Conservation (phyloP, 1,140 invertebrate species). For the fruit fly (Drosophila melanogaster) region DNA sequence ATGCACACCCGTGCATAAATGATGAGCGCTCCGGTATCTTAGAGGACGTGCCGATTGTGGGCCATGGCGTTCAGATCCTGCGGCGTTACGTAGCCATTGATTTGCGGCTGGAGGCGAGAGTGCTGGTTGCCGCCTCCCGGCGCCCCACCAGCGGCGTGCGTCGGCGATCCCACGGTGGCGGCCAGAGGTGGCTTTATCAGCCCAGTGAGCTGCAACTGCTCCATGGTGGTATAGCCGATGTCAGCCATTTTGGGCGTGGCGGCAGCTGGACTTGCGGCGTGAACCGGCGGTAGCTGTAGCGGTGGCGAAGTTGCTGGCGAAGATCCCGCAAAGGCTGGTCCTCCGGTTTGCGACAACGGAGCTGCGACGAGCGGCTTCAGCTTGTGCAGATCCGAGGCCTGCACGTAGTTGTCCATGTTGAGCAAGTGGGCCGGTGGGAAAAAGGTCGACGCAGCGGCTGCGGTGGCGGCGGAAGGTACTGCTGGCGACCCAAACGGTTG, state of each 20-base stretch:
- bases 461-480: neutral
- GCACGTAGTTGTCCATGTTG: conserved; percentile 63
- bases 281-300: conserved; percentile 1
- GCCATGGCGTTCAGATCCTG: conserved; percentile 68
- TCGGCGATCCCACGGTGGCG: conserved; percentile 5
- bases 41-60: conserved; percentile 70
- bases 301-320: neutral
- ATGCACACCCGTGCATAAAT: neutral
- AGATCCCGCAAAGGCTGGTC: conserved; percentile 1
- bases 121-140: conserved; percentile 1
- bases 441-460: conserved; percentile 13
- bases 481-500: neutral
- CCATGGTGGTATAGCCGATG: conserved; percentile 69
- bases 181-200: conserved; percentile 51
- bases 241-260: conserved; percentile 25
- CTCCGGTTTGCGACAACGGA: neutral
- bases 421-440: conserved; percentile 52
- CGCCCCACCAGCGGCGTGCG: neutral
- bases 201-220: conserved; percentile 59
- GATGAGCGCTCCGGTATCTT: conserved; percentile 18
- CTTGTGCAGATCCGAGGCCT: conserved; percentile 66
- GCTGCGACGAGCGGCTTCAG: conserved; percentile 40
- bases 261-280: neutral
- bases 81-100: conserved; percentile 71
- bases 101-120: conserved; percentile 47